Evolutionary conservation across 2,888 invertebrate species (phyloP).

Genomic region (Synanthedon formicaeformis): DNA sequence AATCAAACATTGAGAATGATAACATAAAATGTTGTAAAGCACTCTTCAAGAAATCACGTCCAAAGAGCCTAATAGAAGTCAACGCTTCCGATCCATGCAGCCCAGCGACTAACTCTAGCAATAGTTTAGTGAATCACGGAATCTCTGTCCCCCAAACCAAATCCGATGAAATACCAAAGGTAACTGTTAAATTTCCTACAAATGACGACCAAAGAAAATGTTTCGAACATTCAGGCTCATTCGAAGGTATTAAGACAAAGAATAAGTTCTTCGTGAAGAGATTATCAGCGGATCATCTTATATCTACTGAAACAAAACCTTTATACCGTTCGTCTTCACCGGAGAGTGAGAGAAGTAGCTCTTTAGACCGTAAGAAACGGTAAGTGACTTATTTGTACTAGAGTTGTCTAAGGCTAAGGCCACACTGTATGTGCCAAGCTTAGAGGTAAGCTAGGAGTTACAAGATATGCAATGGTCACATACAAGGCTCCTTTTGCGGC

Average conservation of each 20-base stretch:
- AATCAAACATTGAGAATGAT: constrained; percentile 35
- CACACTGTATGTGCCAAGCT: too few species aligned
- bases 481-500: too few species aligned
- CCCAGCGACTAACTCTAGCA: constrained; percentile 47
- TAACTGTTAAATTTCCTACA: constrained; percentile 53
- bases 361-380: constrained; percentile 59
- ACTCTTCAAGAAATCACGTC: constrained; percentile 56
- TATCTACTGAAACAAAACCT: constrained; percentile 51
- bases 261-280: constrained; percentile 60
- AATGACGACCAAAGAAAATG: constrained; percentile 43
- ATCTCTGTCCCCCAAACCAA: constrained; percentile 41
- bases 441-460: background rate
- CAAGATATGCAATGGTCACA: background rate
- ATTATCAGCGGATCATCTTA: constrained; percentile 61
- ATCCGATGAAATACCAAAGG: constrained; percentile 57
- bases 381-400: constrained; percentile 13
- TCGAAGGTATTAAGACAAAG: constrained; percentile 59
- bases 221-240: constrained; percentile 60
- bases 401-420: too few species aligned
- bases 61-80: constrained; percentile 50
- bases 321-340: constrained; percentile 57
- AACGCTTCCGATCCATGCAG: constrained; percentile 43
- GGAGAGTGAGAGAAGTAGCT: constrained; percentile 61
- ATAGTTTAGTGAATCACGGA: constrained; percentile 47
- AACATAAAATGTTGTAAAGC: constrained; percentile 56